Conservation (phyloP, 2,113 vertebrate genomes). For the Xyrauchen texanus region DNA sequence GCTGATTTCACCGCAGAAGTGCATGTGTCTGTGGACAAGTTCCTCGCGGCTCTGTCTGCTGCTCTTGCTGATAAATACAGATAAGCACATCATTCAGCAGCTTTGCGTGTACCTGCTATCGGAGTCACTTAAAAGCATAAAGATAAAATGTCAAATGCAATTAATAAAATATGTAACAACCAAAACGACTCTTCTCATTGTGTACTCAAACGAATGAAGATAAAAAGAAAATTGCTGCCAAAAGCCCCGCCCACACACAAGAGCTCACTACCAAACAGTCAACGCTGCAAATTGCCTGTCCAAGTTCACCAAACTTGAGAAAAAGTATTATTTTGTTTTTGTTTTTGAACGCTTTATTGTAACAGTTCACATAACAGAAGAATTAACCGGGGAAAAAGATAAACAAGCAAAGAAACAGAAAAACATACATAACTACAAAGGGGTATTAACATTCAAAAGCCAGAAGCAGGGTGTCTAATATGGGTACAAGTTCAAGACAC, state of each 20-base stretch:
- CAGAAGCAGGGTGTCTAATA: too few relatives aligned
- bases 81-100: slow-evolving; percentile 49
- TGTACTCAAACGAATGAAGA: neutral
- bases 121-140: neutral
- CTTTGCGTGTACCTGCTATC: neutral
- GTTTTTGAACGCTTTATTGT: too few relatives aligned
- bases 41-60: slow-evolving; percentile 62
- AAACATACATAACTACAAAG: neutral
- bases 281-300: too few relatives aligned
- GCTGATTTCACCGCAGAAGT: slow-evolving; percentile 68
- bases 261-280: too few relatives aligned
- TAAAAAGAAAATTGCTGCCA: too few relatives aligned
- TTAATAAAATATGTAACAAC: neutral
- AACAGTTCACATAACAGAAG: too few relatives aligned
- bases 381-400: too few relatives aligned
- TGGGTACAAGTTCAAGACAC: too few relatives aligned
- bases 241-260: too few relatives aligned
- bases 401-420: too few relatives aligned
- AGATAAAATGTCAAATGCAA: neutral
- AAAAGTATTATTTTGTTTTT: too few relatives aligned
- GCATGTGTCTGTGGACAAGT: slow-evolving; percentile 74
- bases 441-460: neutral
- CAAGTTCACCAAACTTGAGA: too few relatives aligned
- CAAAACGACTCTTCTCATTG: neutral
- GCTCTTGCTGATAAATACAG: slow-evolving; percentile 74